These are phyloP conservation scores for Drosophila carrolli DNA, from an alignment of 1,140 invertebrate species.

Conservation along the genomic window DNA sequence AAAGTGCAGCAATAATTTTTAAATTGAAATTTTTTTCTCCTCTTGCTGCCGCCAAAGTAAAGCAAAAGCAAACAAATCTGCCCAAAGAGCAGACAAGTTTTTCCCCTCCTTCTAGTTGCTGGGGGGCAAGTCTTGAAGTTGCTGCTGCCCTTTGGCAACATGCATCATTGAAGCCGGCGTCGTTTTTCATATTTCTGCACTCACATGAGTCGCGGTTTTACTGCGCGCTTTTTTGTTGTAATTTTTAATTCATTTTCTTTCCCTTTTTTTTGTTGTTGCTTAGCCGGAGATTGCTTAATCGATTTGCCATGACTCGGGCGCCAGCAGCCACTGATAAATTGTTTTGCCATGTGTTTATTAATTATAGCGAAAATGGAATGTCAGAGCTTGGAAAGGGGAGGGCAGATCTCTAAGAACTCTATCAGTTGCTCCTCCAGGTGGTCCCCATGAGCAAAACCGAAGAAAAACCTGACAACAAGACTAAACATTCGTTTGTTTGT, in stretches of 20 bases:
- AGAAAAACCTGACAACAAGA: constrained; percentile 10
- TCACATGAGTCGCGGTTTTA: constrained; percentile 56
- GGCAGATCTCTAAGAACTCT: constrained; percentile 34
- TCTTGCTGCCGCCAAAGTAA: constrained; percentile 41
- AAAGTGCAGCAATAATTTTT: constrained; percentile 82
- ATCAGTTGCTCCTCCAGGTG: constrained; percentile 63
- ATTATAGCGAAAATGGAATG: constrained; percentile 77
- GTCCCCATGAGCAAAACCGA: constrained; percentile 34
- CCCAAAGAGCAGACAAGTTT: constrained; percentile 45
- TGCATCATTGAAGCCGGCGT: constrained; percentile 72
- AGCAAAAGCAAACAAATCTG: constrained; percentile 67
- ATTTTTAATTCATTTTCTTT: constrained; percentile 73
- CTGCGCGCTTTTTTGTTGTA: constrained; percentile 30
- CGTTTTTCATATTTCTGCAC: constrained; percentile 74
- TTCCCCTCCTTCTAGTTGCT: constrained; percentile 6
- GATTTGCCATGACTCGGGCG: constrained; percentile 67
- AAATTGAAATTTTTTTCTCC: constrained; percentile 74
- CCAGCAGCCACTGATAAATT: constrained; percentile 72
- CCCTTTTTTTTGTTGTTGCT: constrained; percentile 1
- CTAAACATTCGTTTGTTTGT: constrained; percentile 42
- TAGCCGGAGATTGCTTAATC: constrained; percentile 76
- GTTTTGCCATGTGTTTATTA: constrained; percentile 80
- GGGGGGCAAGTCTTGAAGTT: constrained; percentile 28
- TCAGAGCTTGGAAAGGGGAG: constrained; percentile 30
- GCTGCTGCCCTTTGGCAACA: constrained; percentile 74